phyloP scores from a whole-genome alignment of 2,113 vertebrate genomes.

The Notothenia rossii region DNA sequence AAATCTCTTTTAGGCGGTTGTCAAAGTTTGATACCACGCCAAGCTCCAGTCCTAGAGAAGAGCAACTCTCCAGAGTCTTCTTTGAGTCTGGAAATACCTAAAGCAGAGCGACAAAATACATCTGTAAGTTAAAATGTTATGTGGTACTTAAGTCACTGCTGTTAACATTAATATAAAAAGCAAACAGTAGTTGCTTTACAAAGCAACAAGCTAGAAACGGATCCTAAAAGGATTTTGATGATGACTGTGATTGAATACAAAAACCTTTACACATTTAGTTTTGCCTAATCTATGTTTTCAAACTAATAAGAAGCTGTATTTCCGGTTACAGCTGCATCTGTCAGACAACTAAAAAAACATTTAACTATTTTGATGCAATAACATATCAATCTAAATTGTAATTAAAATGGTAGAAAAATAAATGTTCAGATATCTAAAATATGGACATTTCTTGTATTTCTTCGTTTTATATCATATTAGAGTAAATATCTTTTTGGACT shows the following conservation, averaged over 20 bases:
- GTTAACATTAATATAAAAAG: not conserved
- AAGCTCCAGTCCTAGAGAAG: conserved; percentile 84
- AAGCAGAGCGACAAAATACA: conserved; percentile 23
- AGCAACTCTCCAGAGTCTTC: conserved; percentile 82
- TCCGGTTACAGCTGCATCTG: no score
- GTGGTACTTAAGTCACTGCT: not conserved
- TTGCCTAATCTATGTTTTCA: not conserved
- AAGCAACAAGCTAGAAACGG: no score
- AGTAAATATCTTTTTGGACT: no score
- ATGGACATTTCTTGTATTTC: no score
- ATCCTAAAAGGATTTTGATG: not conserved
- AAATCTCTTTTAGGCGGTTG: conserved; percentile 85
- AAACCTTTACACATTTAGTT: not conserved
- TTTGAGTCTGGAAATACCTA: conserved; percentile 86
- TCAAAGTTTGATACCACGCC: conserved; percentile 95
- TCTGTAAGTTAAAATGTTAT: not conserved
- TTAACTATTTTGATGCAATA: no score
- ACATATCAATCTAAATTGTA: no score
- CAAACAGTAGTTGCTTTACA: not conserved
- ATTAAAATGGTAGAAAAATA: no score
- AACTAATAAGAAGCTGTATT: not conserved
- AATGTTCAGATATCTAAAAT: no score
- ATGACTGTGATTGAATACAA: not conserved
- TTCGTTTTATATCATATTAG: no score
- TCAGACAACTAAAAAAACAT: no score